A percentile compares a stretch with the other conserved stretches of the same genome.
Conservation (phyloP, 2,888 invertebrate genomes). For the Plusia festucae region DNA sequence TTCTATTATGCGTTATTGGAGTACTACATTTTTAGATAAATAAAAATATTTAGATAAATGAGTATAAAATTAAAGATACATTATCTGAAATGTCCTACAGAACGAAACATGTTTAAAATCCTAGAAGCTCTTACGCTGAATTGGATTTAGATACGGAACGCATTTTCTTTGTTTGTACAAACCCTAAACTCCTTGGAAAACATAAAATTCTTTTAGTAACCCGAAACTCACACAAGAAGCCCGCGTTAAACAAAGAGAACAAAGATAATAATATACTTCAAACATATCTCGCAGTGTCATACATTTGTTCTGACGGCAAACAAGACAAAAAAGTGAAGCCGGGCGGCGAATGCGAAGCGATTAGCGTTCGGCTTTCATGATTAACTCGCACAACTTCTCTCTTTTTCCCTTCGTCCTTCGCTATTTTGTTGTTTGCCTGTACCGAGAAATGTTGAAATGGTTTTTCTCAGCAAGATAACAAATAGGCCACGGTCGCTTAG, state of each 20-base stretch:
- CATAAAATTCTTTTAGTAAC: constrained; percentile 33
- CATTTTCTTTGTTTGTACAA: constrained; percentile 29
- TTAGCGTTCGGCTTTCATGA: constrained; percentile 77
- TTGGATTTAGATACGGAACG: constrained; percentile 34
- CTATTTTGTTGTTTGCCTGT: constrained; percentile 61
- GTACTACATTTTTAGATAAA: constrained; percentile 14
- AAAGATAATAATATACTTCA: constrained; percentile 59
- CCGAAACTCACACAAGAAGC: constrained; percentile 22
- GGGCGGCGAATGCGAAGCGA: constrained; percentile 67
- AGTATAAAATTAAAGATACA: no score
- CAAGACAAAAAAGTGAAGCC: constrained; percentile 69
- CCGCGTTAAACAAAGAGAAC: constrained; percentile 49
- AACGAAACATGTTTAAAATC: constrained; percentile 28
- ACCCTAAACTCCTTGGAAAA: constrained; percentile 27
- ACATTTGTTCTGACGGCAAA: constrained; percentile 64
- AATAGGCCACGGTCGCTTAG: constrained; percentile 78
- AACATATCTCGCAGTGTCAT: constrained; percentile 63
- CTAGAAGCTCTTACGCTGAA: constrained; percentile 21
- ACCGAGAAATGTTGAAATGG: constrained; percentile 59
- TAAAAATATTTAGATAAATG: no score
- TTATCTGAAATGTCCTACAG: constrained; percentile 16
- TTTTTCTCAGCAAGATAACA: constrained; percentile 76
- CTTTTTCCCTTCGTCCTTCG: constrained; percentile 63
- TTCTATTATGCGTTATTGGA: neutral
- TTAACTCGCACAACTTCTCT: constrained; percentile 72